Evolutionary conservation across 2,113 vertebrate genomes (phyloP), one percentile per base, ranked within the genome.

Genomic region (Xenotilapia longispinis): DNA sequence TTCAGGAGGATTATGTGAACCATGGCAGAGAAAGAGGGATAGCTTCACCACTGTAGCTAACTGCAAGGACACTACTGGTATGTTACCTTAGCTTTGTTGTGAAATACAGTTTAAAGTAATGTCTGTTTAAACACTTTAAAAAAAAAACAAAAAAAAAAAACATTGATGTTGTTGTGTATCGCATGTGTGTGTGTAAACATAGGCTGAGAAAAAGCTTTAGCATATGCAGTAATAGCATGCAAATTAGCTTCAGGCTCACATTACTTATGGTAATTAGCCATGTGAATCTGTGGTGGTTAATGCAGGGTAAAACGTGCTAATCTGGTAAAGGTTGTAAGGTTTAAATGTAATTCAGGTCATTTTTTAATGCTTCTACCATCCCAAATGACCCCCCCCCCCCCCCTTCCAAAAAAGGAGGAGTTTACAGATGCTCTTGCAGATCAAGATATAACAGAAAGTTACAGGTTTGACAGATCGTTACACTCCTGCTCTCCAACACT

Each of bases 251-350:
- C 73, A 78, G 28, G 26, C 73, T 33, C 45, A 51, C 26, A 78
- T 78, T 78, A 49, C 45, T 78, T 51, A 78, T 78, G 73, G 73
- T 49, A 78, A 78, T 78, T 78, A 78, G 45, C 42, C 70, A 49
- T 2, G 14, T 78, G 70, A 78, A 49, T 47, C 42, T 78, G 70
- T 49, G 4, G 14, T 49, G 4, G 9, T 7, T 49, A 75, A 49
- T 78, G 26, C 42, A 49, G 26, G 21, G 8, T 45, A 45, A 73
- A 26, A 9, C 21, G 4, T 73, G 13, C 13, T 73, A 73, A 23
- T 23, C 65, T 42, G 21, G n/a, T 7, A 45, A 75, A 47, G 42
- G 14, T 10, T 47, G 2, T 47, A 28, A 47, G 14, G 68, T 12
- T 28, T 75, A 19, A 75, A 47, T 26, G 15, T 19, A 17, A 28